Evolutionary conservation across 2,888 invertebrate genomes (phyloP).

Genomic region (Lymantria monacha): DNA sequence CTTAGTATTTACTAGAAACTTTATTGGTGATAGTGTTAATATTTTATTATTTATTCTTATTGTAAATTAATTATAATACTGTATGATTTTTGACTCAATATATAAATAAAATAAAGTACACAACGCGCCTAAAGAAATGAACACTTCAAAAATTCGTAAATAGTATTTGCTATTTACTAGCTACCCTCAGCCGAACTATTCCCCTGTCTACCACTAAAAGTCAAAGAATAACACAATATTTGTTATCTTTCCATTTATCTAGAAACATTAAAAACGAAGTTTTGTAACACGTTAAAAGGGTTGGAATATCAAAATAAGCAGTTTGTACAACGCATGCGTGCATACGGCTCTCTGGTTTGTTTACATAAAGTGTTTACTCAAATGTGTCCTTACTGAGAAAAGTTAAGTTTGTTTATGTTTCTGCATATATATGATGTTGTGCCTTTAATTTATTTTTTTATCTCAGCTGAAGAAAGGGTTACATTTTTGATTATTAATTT

Average conservation of each 20-base stretch:
- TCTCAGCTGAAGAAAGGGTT: neutral
- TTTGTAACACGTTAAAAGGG: constrained; percentile 18
- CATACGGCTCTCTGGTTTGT: constrained; percentile 15
- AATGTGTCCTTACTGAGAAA: constrained; percentile 29
- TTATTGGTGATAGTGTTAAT: too few relatives aligned
- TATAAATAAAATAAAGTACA: too few relatives aligned
- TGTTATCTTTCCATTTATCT: constrained; percentile 17
- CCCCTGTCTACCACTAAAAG: too few relatives aligned
- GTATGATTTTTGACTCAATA: too few relatives aligned
- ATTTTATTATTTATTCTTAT: too few relatives aligned
- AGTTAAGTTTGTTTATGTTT: constrained; percentile 30
- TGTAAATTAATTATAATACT: too few relatives aligned
- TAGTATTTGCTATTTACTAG: too few relatives aligned
- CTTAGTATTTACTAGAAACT: too few relatives aligned
- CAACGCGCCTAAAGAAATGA: too few relatives aligned
- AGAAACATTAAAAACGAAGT: constrained; percentile 21
- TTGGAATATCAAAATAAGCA: constrained; percentile 32
- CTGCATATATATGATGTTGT: neutral
- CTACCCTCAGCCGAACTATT: too few relatives aligned
- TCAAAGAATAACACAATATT: neutral
- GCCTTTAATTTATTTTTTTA: neutral
- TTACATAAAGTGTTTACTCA: constrained; percentile 21
- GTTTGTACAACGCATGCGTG: constrained; percentile 19
- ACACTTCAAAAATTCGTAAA: too few relatives aligned
- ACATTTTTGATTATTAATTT: neutral